phyloP scores from a whole-genome alignment of 2,888 invertebrate species.

The Euzetes globulus region DNA sequence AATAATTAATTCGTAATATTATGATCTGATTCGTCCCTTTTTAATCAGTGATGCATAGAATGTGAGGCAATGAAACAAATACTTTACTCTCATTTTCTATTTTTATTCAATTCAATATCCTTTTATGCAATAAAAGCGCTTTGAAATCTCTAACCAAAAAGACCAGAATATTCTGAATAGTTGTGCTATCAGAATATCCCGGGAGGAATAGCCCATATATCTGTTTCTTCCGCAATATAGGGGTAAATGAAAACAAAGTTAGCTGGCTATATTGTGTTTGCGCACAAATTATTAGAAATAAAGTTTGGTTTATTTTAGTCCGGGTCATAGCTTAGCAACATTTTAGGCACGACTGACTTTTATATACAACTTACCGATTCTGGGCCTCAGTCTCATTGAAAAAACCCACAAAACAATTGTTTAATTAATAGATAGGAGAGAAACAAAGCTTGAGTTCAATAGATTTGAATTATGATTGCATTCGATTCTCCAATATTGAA shows the following conservation, averaged over 20 bases:
- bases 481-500: not conserved
- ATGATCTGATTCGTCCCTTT: not conserved
- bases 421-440: not conserved
- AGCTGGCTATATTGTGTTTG: not conserved
- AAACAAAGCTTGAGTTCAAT: not conserved
- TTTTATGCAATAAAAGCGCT: no score
- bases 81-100: not conserved
- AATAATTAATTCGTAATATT: not conserved
- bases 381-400: not conserved
- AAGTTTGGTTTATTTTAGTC: not conserved
- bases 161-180: no score
- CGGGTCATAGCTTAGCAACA: constrained; percentile 10
- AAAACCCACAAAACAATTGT: not conserved
- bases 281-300: not conserved
- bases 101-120: not conserved
- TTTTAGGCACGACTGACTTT: constrained; percentile 15
- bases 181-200: not conserved
- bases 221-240: constrained; percentile 1
- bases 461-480: not conserved
- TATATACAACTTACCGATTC: not conserved
- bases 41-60: constrained; percentile 6
- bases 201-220: not conserved
- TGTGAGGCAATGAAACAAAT: constrained; percentile 14
- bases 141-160: no score
- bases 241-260: not conserved